A percentile compares a stretch with the other conserved stretches of the same genome.
phyloP scores from a whole-genome alignment of 2,888 invertebrate species.

The Eristalinus aeneus region DNA sequence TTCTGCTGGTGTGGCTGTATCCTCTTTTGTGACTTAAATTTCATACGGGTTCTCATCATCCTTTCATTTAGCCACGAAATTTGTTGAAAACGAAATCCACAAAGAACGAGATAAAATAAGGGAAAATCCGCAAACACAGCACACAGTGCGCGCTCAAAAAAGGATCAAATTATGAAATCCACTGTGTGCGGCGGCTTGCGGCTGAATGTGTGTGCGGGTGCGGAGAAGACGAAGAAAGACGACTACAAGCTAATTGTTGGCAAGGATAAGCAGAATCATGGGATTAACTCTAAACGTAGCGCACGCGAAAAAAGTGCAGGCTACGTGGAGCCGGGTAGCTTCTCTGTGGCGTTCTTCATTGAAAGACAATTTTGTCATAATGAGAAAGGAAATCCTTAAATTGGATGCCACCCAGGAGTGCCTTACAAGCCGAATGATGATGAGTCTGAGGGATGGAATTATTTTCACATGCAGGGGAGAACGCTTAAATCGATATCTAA shows the following conservation, averaged over 20 bases:
- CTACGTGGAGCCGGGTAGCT: neutral
- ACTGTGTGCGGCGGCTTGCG: constrained; percentile 6
- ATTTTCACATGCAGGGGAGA: neutral
- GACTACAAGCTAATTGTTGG: constrained; percentile 17
- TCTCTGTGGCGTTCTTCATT: neutral
- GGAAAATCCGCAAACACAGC: neutral
- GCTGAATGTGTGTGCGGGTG: neutral
- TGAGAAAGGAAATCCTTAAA: neutral
- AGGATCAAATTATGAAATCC: constrained; percentile 26
- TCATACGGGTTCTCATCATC: constrained; percentile 21
- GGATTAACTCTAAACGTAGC: neutral
- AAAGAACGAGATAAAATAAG: neutral
- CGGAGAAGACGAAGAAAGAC: neutral
- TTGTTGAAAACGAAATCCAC: neutral
- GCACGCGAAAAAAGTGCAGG: neutral
- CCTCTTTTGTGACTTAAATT: neutral
- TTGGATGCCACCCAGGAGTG: neutral
- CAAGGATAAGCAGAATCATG: constrained; percentile 18
- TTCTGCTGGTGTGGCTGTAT: constrained; percentile 6
- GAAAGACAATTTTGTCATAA: neutral
- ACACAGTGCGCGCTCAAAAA: neutral
- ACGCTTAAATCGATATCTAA: too few relatives aligned
- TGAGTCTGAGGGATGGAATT: neutral
- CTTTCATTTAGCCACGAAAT: constrained; percentile 24
- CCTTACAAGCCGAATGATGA: neutral